Evolutionary conservation across 2,888 invertebrate genomes (phyloP), one percentile per base, ranked within the genome.

Genomic region (Pandemis corylana): DNA sequence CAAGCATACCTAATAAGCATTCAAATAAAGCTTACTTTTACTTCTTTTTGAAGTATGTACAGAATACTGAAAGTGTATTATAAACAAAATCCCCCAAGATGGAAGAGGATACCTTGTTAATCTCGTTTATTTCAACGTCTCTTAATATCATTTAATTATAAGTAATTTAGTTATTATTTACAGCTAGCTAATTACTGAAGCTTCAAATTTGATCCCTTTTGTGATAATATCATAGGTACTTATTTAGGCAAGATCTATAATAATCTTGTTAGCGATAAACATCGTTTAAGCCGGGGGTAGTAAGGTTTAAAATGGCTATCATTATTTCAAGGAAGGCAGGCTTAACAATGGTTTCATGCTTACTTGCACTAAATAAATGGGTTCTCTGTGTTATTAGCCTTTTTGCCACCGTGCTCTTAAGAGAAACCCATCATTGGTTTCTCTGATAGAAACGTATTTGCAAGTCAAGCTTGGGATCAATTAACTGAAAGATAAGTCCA

Each of bases 291-390:
- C 53, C 12, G 20, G 28, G n/a, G 59, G 28, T 59, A 12, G 28
- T 28, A 28, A 59, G 59, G 59, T 59, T 59, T 59, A 28, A 28
- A 56, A 59, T 28, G 59, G 28, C 15, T 56, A 56, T 59, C 59
- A 28, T 59, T 59, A 59, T 59, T 59, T 59, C 5, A 12, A 28
- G 59, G 28, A 59, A 59, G 59, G 20, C 53, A 56, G 20, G 12
- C 59, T 59, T 28, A 12, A 59, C 28, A 59, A 59, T 59, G 59
- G 20, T 28, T 59, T 59, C 59, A 59, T 59, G 59, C 59, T 59
- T 59, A 59, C 59, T 59, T 28, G 59, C 59, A 59, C 59, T 59
- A 59, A 59, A 59, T 59, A 59, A 59, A 59, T 59, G 59, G 59
- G 28, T 28, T 28, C 59, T 59, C 28, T 2, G 59, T 59, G 59